Evolutionary conservation across 2,888 invertebrate genomes (phyloP), one percentile per base, ranked within the genome.

Genomic region (Conchocele bisecta): DNA sequence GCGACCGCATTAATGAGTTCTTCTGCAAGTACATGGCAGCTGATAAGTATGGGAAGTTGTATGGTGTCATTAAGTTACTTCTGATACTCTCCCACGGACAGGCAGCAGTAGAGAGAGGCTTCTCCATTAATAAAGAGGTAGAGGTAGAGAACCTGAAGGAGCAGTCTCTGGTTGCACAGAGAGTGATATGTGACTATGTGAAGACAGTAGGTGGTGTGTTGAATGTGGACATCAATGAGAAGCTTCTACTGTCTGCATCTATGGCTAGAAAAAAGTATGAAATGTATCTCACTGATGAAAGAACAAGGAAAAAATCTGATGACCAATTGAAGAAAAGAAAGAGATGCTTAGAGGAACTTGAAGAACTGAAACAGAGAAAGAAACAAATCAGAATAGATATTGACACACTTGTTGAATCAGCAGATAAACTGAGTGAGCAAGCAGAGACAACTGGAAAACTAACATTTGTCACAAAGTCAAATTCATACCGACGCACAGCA

Each of bases 41-140:
- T n/a, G 22, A 41, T 20, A 29, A 39, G 29, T 48, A 50, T 22
- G 33, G 26, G n/a, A 56, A 56, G 24, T 28, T 61, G 17, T 20
- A 48, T 20, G 33, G 41, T 26, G 51, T 72, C 33, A 24, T 61
- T 17, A 57, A 59, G 56, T 24, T 58, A n/a, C 53, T 63, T 22
- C 56, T 83, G 28, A 26, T 82, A 6, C 51, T 83, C 9, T 84
- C 79, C 39, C 79, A 83, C 70, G 79, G 82, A 48, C 80, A 84
- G 54, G 83, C 83, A 13, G 46, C 57, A 31, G 81, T 80, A 15
- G 83, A 84, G 57, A 42, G n/a, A n/a, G n/a, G n/a, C n/a, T 84
- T 83, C 59, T 84, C 79, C n/a, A 56, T 84, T 15, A 82, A 82
- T 56, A 78, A 73, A 42, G 71, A 78, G 56, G 60, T 79, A 7